Conservation (phyloP, 2,888 invertebrate species). For the Acrocyrtus sp. region DNA sequence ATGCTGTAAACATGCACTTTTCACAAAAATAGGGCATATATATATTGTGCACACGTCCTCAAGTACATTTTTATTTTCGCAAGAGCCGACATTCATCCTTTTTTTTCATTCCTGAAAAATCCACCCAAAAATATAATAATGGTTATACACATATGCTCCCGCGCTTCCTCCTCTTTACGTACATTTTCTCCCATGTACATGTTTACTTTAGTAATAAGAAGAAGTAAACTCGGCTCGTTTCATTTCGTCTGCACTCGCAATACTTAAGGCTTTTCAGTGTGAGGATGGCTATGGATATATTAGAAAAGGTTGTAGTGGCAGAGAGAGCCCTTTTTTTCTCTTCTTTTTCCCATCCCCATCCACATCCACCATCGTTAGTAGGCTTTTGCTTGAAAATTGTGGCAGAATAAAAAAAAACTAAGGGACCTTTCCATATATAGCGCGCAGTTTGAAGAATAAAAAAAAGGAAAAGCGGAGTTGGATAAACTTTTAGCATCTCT, state of each 20-base stretch:
- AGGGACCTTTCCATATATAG: neutral
- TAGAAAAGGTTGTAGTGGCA: too few relatives aligned
- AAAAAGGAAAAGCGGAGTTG: conserved; percentile 4
- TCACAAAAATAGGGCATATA: neutral
- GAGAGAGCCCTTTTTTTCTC: neutral
- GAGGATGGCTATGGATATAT: too few relatives aligned
- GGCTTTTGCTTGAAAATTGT: neutral
- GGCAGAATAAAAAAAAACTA: too few relatives aligned
- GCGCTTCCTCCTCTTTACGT: too few relatives aligned
- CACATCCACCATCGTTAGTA: neutral
- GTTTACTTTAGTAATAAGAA: neutral
- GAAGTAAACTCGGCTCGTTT: conserved; percentile 1
- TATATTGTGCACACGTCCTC: neutral
- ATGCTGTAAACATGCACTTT: neutral
- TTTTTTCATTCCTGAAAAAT: too few relatives aligned
- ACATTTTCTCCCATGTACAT: neutral
- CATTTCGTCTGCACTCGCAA: conserved; percentile 12
- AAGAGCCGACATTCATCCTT: too few relatives aligned
- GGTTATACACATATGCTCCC: neutral
- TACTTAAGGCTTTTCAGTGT: conserved; percentile 2
- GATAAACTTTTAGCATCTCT: conserved; percentile 30
- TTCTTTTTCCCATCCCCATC: too few relatives aligned
- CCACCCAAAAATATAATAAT: neutral
- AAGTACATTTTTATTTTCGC: too few relatives aligned
- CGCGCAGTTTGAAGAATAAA: neutral